phyloP scores from a whole-genome alignment of 2,888 invertebrate genomes.

The Drosophila vallismaia region DNA sequence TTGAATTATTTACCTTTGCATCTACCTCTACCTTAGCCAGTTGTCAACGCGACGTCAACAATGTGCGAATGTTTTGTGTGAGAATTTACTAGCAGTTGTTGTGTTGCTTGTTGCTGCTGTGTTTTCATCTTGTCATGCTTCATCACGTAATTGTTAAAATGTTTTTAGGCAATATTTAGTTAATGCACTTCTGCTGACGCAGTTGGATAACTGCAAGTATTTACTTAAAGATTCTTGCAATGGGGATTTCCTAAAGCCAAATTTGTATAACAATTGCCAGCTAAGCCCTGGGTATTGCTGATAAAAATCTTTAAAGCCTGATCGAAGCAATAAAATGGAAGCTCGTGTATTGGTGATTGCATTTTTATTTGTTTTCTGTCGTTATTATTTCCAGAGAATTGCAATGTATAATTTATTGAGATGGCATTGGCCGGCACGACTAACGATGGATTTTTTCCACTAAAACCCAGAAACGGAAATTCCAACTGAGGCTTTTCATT shows the following conservation, averaged over 20 bases:
- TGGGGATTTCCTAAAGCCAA: slow-evolving; percentile 11
- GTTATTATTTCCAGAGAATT: slow-evolving; percentile 52
- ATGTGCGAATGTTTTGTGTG: slow-evolving; percentile 69
- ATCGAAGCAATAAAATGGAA: slow-evolving; percentile 21
- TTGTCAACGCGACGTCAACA: slow-evolving; percentile 72
- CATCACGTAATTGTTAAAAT: slow-evolving; percentile 59
- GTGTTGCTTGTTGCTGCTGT: slow-evolving; percentile 6
- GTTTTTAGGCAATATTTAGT: slow-evolving; percentile 40
- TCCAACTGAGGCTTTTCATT: slow-evolving; percentile 40
- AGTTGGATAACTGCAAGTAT: slow-evolving; percentile 7
- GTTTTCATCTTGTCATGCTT: slow-evolving; percentile 44
- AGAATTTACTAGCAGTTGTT: slow-evolving; percentile 63
- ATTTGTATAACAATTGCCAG: slow-evolving; percentile 9
- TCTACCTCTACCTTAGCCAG: slow-evolving; percentile 32
- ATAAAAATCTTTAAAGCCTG: slow-evolving; percentile 28
- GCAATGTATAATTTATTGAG: slow-evolving; percentile 38
- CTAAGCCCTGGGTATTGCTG: slow-evolving; percentile 4
- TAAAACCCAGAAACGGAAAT: slow-evolving; percentile 51
- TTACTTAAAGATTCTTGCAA: slow-evolving; percentile 11
- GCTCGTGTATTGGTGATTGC: slow-evolving; percentile 36
- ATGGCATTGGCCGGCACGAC: slow-evolving; percentile 55
- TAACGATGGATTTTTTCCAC: slow-evolving; percentile 32
- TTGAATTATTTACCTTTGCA: slow-evolving; percentile 22
- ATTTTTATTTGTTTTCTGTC: slow-evolving; percentile 40
- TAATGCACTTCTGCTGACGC: slow-evolving; percentile 32